phyloP scores from a whole-genome alignment of 2,113 vertebrate genomes.

The Oceanites oceanicus region DNA sequence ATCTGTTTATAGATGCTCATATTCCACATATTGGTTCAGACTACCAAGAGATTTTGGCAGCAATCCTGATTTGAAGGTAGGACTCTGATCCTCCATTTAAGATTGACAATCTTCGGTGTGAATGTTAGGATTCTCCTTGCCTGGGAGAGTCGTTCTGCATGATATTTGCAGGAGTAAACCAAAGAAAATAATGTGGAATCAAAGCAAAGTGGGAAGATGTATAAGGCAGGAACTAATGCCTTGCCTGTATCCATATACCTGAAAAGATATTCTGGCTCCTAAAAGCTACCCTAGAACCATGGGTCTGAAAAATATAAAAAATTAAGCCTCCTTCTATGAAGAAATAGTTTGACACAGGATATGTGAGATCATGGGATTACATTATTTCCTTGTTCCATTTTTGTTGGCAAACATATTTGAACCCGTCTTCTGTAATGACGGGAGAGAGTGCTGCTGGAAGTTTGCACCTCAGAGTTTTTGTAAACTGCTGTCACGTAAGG shows the following conservation, averaged over 20 bases:
- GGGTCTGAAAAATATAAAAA: not conserved
- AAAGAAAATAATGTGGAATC: not conserved
- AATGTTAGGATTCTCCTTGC: not conserved
- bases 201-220: not conserved
- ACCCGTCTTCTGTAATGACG: not conserved
- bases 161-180: not conserved
- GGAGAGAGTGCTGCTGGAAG: not conserved
- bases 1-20: not conserved
- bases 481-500: not conserved
- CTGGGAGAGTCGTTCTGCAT: not conserved
- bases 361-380: constrained; percentile 36
- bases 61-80: not conserved
- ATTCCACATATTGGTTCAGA: not conserved
- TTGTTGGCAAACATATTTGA: constrained; percentile 33
- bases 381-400: constrained; percentile 49
- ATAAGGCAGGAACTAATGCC: not conserved
- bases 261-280: not conserved
- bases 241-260: not conserved
- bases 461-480: not conserved
- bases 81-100: not conserved
- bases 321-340: not conserved
- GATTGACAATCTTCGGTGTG: not conserved
- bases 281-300: not conserved
- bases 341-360: not conserved
- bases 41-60: not conserved